phyloP scores from a whole-genome alignment of 2,797 vertebrate genomes.

The Arrhamphus sclerolepis region DNA sequence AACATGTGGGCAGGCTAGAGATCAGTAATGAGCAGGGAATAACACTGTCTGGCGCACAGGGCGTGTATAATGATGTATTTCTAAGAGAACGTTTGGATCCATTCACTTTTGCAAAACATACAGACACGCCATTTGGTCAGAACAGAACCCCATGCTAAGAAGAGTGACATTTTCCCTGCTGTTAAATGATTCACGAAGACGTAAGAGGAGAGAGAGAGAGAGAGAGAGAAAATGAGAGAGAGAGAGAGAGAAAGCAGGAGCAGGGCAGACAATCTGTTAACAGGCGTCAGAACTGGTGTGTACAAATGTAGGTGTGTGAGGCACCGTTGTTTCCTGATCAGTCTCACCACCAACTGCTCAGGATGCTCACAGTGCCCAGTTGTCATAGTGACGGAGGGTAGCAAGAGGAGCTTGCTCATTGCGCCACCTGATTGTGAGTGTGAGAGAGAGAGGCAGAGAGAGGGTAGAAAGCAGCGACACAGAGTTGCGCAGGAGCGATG shows the following conservation, averaged over 20 bases:
- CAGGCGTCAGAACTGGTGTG: constrained; percentile 47
- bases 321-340: constrained; percentile 47
- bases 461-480: constrained; percentile 53
- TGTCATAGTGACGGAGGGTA: constrained; percentile 84
- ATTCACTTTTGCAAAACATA: constrained; percentile 19
- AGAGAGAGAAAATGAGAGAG: constrained; percentile 4
- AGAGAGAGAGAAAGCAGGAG: constrained; percentile 5
- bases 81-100: constrained; percentile 20
- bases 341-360: constrained; percentile 51
- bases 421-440: constrained; percentile 73
- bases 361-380: constrained; percentile 73
- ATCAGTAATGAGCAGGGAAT: constrained; percentile 11
- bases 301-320: constrained; percentile 45
- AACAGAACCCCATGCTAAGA: constrained; percentile 49
- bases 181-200: constrained; percentile 48
- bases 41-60: constrained; percentile 19
- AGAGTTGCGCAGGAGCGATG: constrained; percentile 71
- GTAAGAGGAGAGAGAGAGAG: constrained; percentile 8
- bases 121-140: constrained; percentile 35
- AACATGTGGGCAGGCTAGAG: constrained; percentile 16
- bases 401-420: constrained; percentile 67
- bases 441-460: constrained; percentile 36
- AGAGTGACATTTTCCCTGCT: constrained; percentile 42
- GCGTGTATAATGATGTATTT: constrained; percentile 19
- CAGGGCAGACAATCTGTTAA: constrained; percentile 39